These are phyloP conservation scores for Cephus rjabovi DNA, from an alignment of 2,888 invertebrate genomes.

Conservation along the genomic window DNA sequence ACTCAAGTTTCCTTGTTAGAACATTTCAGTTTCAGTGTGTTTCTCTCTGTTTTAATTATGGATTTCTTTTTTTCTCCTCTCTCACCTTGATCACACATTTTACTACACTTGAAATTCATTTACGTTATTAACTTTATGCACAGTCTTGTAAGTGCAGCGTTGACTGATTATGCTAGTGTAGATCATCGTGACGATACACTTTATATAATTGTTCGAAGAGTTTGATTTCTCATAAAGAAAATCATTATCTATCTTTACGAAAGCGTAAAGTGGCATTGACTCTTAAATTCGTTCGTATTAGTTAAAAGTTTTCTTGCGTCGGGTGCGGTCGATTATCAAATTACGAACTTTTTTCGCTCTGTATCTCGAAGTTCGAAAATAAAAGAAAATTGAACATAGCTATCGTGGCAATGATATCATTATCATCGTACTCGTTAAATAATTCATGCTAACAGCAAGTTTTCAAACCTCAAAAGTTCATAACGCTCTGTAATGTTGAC, in stretches of 20 bases:
- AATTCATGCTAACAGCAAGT: conserved; percentile 17
- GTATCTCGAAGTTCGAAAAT: conserved; percentile 28
- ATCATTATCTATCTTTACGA: conserved; percentile 42
- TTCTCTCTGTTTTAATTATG: neutral
- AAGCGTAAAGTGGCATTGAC: conserved; percentile 48
- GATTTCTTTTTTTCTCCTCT: conserved; percentile 21
- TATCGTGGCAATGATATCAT: conserved; percentile 9
- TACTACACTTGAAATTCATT: conserved; percentile 25
- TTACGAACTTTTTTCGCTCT: conserved; percentile 12
- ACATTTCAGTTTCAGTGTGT: conserved; percentile 9
- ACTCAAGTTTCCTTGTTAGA: conserved; percentile 6
- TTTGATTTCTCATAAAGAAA: conserved; percentile 49
- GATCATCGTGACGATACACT: conserved; percentile 22
- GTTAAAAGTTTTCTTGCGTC: conserved; percentile 26
- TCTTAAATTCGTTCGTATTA: conserved; percentile 26
- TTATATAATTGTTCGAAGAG: conserved; percentile 37
- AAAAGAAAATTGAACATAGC: conserved; percentile 34
- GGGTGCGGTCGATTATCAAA: conserved; percentile 13
- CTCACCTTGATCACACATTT: conserved; percentile 8
- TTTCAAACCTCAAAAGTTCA: conserved; percentile 17
- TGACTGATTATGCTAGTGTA: conserved; percentile 41
- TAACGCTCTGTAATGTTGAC: conserved; percentile 28
- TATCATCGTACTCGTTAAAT: conserved; percentile 14
- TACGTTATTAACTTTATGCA: conserved; percentile 22
- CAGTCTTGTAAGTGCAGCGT: conserved; percentile 46